phyloP scores from a whole-genome alignment of 1,140 invertebrate species.

The Panonychus citri region DNA sequence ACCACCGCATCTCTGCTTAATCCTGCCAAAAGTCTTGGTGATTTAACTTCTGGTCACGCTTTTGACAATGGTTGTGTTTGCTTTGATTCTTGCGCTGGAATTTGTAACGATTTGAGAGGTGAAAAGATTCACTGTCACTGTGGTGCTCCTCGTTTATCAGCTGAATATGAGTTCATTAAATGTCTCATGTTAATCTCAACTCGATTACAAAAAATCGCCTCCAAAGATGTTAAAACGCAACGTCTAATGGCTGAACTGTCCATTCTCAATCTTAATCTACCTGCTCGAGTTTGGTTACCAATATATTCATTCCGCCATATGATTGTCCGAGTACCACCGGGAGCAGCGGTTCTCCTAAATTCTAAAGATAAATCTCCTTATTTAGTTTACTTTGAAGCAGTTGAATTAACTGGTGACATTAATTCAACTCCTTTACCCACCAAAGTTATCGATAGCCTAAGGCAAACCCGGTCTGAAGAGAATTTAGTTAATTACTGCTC shows the following conservation, averaged over 20 bases:
- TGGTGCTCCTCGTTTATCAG: conserved; percentile 47
- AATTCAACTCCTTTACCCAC: conserved; percentile 43
- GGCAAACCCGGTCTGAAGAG: conserved; percentile 83
- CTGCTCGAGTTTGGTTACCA: conserved; percentile 89
- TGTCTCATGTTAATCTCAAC: conserved; percentile 73
- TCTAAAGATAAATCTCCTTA: conserved; percentile 99
- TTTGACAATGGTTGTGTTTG: conserved; percentile 91
- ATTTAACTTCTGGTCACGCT: conserved; percentile 70
- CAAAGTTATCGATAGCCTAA: conserved; percentile 49
- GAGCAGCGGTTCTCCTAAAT: conserved; percentile 85
- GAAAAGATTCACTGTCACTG: conserved; percentile 45
- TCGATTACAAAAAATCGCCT: conserved; percentile 58
- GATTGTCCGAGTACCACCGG: conserved; percentile 72
- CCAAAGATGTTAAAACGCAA: conserved; percentile 63
- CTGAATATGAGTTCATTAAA: conserved; percentile 59
- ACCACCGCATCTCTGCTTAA: neutral
- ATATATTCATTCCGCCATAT: conserved; percentile 47
- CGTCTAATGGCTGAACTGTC: conserved; percentile 73
- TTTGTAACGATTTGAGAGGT: conserved; percentile 45
- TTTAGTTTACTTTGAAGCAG: conserved; percentile 85
- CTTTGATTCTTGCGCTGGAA: conserved; percentile 44
- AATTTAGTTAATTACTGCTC: conserved; percentile 31
- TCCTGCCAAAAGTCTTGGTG: conserved; percentile 37
- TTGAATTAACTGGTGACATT: conserved; percentile 65
- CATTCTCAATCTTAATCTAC: conserved; percentile 82